These are phyloP conservation scores for Clamator glandarius DNA, from an alignment of 2,797 vertebrate species.

Conservation along the genomic window DNA sequence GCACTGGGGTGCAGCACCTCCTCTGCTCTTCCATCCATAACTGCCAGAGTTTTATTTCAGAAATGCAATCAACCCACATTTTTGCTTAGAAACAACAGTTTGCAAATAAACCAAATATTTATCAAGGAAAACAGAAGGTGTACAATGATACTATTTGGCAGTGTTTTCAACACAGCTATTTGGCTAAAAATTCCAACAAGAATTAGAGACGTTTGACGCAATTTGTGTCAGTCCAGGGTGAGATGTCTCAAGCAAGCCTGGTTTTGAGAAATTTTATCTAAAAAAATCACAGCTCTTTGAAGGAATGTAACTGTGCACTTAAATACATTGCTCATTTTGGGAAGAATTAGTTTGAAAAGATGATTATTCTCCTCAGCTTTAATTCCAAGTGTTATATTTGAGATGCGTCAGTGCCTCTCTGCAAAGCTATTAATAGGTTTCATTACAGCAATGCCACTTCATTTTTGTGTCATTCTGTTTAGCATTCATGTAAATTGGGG, in stretches of 20 bases:
- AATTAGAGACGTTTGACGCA: background rate
- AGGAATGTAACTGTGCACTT: background rate
- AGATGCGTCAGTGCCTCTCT: slow-evolving; percentile 27
- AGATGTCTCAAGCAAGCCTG: background rate
- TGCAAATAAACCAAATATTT: background rate
- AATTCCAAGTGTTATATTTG: background rate
- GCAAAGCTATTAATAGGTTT: slow-evolving; percentile 64
- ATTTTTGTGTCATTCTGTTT: slow-evolving; percentile 36
- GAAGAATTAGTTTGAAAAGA: background rate
- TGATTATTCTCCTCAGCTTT: slow-evolving; percentile 10
- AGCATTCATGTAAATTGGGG: slow-evolving; percentile 6
- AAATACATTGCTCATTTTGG: slow-evolving; percentile 4
- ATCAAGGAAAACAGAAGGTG: background rate
- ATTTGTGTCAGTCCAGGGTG: background rate
- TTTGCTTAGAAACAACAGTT: background rate
- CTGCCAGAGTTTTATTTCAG: background rate
- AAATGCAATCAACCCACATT: rapidly evolving
- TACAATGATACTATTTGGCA: background rate
- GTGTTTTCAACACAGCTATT: background rate
- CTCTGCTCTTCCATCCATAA: background rate
- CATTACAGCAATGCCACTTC: background rate
- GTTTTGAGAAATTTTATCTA: background rate
- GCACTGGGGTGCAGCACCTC: background rate
- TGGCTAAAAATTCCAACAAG: background rate
- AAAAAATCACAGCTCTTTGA: background rate